Evolutionary conservation across 2,113 vertebrate genomes (phyloP).

Genomic region (Felis chaus): DNA sequence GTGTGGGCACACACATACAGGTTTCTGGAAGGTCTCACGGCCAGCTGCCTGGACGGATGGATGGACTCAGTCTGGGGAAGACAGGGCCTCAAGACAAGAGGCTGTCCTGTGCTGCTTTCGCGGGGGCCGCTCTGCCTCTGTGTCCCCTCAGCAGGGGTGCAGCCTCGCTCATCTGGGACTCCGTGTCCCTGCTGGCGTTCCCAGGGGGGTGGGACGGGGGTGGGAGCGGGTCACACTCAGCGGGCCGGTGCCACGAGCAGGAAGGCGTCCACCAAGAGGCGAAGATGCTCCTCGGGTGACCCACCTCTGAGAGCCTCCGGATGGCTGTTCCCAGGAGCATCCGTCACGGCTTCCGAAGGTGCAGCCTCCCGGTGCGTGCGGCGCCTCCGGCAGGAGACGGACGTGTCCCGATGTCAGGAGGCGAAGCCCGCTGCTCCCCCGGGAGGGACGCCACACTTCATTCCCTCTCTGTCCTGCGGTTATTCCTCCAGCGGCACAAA

Average conservation of each 20-base stretch:
- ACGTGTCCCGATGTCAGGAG: rapidly evolving
- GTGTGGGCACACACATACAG: rapidly evolving
- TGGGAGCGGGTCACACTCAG: not conserved
- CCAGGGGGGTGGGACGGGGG: not conserved
- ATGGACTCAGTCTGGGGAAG: not conserved
- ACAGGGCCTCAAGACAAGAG: too few relatives aligned
- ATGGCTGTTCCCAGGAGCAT: not conserved
- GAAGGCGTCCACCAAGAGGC: not conserved
- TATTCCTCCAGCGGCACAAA: not conserved
- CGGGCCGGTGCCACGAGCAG: not conserved
- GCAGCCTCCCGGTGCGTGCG: rapidly evolving
- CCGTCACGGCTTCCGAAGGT: rapidly evolving
- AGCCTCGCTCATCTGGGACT: not conserved
- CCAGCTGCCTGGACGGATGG: not conserved
- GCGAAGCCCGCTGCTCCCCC: rapidly evolving
- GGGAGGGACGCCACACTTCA: rapidly evolving
- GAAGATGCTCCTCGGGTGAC: not conserved
- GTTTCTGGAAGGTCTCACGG: not conserved
- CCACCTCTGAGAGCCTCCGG: conserved; percentile 4
- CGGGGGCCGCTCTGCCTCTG: not conserved
- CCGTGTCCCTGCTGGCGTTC: rapidly evolving
- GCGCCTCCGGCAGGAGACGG: rapidly evolving
- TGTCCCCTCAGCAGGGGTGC: not conserved
- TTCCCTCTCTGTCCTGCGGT: not conserved
- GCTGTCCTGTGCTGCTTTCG: not conserved